Evolutionary conservation across 1,140 invertebrate genomes (phyloP), one percentile per base, ranked within the genome.

Genomic region (Zaprionus taronus): DNA sequence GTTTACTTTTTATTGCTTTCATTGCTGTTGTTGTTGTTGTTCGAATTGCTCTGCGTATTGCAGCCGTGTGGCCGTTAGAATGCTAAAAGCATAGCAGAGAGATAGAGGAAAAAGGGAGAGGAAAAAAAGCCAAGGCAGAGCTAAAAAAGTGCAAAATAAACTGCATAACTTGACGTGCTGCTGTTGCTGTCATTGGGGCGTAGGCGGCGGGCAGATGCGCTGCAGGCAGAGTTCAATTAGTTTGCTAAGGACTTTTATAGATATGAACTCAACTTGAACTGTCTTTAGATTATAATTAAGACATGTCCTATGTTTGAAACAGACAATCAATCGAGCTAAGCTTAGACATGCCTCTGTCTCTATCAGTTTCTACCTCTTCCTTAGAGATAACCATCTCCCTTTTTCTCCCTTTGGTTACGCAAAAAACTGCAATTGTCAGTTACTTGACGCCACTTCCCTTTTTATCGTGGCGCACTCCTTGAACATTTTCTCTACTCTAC

Each of bases 1-100:
- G 78, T 71, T 74, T 38, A 70, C 58, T 70, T 74, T 74, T 70
- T 70, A 70, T 70, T 64, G 70, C 47, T 1, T 47, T 38, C 49
- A n/a, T 14, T 55, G 2, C 60, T 14, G 31, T 22, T 58, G 53
- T 60, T 58, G 53, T 60, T 56, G 69, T 53, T 76, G 61, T 64
- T 53, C 4, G 36, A 15, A 47, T 61, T 51, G 68, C 55, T 47
- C 34, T 44, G 41, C 22, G 58, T 58, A 49, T 38, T 47, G 20
- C 20, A n/a, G 5, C 22, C 14, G 22, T n/a, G 22, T n/a, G 57
- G 47, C 47, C 11, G 17, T 56, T 73, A 51, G 64, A 66, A 68
- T 68, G 63, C 75, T 72, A 68, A 73, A 77, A 63, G 71, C 71
- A 74, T 64, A 73, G 47, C 20, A 14, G 11, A 12, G 24, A 26